Evolutionary conservation across 2,113 vertebrate species (phyloP).

Genomic region (Silurus meridionalis): DNA sequence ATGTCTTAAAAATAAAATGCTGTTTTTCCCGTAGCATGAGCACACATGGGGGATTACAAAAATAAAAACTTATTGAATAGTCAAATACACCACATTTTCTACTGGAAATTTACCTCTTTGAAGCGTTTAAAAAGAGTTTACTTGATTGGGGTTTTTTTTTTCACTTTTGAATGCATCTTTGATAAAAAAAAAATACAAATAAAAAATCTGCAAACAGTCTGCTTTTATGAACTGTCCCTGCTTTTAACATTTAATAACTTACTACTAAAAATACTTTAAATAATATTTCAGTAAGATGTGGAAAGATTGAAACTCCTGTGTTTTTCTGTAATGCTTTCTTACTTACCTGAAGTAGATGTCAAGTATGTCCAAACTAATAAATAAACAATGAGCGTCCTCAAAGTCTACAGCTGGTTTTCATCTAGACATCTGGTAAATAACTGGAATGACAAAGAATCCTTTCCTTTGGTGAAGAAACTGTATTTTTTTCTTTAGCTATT

Average conservation of each 20-base stretch:
- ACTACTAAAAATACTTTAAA: not conserved
- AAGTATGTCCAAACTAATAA: not conserved
- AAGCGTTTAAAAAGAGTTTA: not conserved
- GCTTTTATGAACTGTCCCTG: not conserved
- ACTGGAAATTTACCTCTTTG: not conserved
- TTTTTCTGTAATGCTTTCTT: not conserved
- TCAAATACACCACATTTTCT: not conserved
- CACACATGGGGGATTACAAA: not conserved
- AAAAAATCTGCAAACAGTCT: not conserved
- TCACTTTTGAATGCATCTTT: not conserved
- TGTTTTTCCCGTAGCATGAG: not conserved
- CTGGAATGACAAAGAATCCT: not conserved
- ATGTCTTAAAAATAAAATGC: not conserved
- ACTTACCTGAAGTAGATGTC: conserved; percentile 25
- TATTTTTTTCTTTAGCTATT: not conserved
- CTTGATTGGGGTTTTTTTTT: not conserved
- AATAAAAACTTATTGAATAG: not conserved
- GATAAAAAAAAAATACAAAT: not conserved
- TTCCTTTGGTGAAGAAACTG: not conserved
- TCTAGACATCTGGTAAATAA: not conserved
- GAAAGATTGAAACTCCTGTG: not conserved
- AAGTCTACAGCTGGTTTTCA: not conserved
- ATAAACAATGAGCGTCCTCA: not conserved
- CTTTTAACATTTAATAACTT: not conserved
- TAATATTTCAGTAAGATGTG: not conserved